Conservation (phyloP, 2,888 invertebrate species). For the Gasteruption jaculator region DNA sequence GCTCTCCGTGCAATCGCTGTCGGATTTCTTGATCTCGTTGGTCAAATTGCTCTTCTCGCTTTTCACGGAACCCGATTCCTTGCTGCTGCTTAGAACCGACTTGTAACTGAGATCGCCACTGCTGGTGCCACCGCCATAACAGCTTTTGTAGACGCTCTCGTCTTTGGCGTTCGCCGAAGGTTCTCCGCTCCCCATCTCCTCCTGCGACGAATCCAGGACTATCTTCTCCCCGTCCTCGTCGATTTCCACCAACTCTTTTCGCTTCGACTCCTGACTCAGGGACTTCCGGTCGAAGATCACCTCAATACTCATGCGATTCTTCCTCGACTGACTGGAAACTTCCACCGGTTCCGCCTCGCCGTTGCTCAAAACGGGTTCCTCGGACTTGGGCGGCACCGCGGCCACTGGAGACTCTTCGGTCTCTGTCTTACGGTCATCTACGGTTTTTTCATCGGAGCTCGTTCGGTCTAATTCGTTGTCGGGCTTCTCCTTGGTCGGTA, state of each 20-base stretch:
- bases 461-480: too few relatives aligned
- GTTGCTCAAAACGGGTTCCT: too few relatives aligned
- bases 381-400: too few relatives aligned
- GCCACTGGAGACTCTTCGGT: too few relatives aligned
- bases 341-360: too few relatives aligned
- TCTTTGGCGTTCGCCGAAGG: too few relatives aligned
- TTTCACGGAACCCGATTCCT: background rate
- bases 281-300: conserved; percentile 36
- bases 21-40: conserved; percentile 23
- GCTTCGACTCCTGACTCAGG: conserved; percentile 24
- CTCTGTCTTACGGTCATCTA: conserved; percentile 1
- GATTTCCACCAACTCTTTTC: conserved; percentile 39
- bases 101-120: conserved; percentile 29
- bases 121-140: conserved; percentile 23
- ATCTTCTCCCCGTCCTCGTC: conserved; percentile 39
- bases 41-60: conserved; percentile 32
- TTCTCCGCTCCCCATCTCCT: too few relatives aligned
- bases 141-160: conserved; percentile 26
- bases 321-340: conserved; percentile 17
- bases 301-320: conserved; percentile 39
- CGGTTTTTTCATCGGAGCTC: background rate
- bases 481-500: too few relatives aligned
- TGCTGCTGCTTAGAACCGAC: conserved; percentile 15
- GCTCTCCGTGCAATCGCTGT: conserved; percentile 28
- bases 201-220: conserved; percentile 35